A percentile compares a stretch with the other conserved stretches of the same genome.
These are phyloP conservation scores for Limnephilus rhombicus DNA, from an alignment of 2,888 invertebrate species.

Conservation along the genomic window DNA sequence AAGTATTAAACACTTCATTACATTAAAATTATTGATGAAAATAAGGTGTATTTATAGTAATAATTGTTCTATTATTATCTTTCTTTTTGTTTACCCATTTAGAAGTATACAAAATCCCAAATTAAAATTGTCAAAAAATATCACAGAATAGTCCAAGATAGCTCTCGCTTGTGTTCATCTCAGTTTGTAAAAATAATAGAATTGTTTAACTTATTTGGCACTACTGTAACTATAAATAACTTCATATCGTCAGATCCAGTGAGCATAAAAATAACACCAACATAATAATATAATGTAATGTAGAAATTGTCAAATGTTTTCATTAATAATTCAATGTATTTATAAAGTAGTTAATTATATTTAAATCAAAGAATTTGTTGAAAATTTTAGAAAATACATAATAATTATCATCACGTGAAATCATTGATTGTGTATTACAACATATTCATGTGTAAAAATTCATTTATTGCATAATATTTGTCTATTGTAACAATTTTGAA, in stretches of 20 bases:
- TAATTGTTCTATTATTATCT: not conserved
- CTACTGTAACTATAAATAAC: not conserved
- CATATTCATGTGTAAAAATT: constrained; percentile 21
- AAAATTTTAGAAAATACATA: not conserved
- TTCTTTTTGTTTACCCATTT: not conserved
- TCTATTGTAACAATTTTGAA: constrained; percentile 14
- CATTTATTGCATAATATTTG: constrained; percentile 14
- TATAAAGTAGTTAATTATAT: constrained; percentile 17
- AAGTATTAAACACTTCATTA: not conserved
- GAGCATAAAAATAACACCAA: constrained; percentile 22
- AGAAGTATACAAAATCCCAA: not conserved
- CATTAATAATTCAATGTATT: not conserved
- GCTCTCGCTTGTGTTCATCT: not conserved
- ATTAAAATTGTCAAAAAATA: not conserved
- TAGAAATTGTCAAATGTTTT: constrained; percentile 1
- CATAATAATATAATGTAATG: not conserved
- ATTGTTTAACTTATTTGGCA: not conserved
- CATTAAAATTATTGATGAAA: constrained; percentile 1
- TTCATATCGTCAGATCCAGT: constrained; percentile 7
- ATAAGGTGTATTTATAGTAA: not conserved
- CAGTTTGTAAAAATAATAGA: not conserved
- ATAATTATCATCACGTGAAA: not conserved
- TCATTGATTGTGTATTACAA: constrained; percentile 5
- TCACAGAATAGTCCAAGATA: not conserved
- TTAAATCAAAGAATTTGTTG: constrained; percentile 4